Evolutionary conservation across 2,888 invertebrate genomes (phyloP).

Genomic region (Adelphocoris suturalis): DNA sequence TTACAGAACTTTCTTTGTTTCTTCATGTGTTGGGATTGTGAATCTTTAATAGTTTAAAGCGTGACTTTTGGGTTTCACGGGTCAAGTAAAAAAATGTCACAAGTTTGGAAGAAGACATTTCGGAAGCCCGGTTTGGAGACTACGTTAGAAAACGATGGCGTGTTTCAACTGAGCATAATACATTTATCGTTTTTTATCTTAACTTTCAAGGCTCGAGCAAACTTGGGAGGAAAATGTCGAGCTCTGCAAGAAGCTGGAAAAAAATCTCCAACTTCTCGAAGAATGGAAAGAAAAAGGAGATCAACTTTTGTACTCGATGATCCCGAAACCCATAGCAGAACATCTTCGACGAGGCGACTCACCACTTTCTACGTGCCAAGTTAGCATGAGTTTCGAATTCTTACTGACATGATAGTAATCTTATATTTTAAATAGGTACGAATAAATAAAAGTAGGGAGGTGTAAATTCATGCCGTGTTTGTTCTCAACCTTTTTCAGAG

Average conservation of each 20-base stretch:
- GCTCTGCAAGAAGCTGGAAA: slow-evolving; percentile 88
- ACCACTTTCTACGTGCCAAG: slow-evolving; percentile 90
- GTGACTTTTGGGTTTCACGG: too few relatives aligned
- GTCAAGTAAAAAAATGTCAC: too few relatives aligned
- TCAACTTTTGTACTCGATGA: slow-evolving; percentile 94
- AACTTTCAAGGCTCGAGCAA: slow-evolving; percentile 83
- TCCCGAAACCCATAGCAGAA: slow-evolving; percentile 91
- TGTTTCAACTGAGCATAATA: too few relatives aligned
- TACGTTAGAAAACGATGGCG: too few relatives aligned
- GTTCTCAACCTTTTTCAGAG: slow-evolving; percentile 78
- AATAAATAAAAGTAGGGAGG: background rate
- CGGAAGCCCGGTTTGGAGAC: too few relatives aligned
- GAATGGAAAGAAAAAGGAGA: slow-evolving; percentile 93
- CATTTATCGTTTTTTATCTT: too few relatives aligned
- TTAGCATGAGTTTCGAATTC: slow-evolving; percentile 76
- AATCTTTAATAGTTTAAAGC: too few relatives aligned
- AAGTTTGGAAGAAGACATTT: too few relatives aligned
- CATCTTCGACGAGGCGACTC: slow-evolving; percentile 87
- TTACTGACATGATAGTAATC: too few relatives aligned
- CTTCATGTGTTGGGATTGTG: too few relatives aligned
- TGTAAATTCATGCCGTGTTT: background rate
- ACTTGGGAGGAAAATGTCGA: slow-evolving; percentile 91
- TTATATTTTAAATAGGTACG: too few relatives aligned
- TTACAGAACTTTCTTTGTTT: too few relatives aligned
- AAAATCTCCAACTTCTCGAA: slow-evolving; percentile 87